These are phyloP conservation scores for Athene cunicularia DNA, from an alignment of 2,113 vertebrate genomes.

Conservation along the genomic window DNA sequence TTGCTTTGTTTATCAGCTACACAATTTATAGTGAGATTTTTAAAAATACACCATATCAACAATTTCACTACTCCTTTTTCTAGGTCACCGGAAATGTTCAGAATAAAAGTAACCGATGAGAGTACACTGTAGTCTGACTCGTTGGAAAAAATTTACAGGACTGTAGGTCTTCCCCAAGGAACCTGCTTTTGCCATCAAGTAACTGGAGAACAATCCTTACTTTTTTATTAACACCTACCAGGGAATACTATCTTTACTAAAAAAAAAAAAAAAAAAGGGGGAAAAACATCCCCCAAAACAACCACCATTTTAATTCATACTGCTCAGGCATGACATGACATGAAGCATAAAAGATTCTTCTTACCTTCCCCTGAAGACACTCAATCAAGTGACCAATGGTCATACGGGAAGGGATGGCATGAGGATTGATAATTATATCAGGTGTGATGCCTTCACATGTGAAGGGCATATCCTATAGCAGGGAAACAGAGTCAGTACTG, in stretches of 20 bases:
- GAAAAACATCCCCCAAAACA: too few species aligned
- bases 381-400: constrained; percentile 99
- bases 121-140: not conserved
- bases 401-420: constrained; percentile 98
- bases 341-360: not conserved
- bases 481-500: not conserved
- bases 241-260: not conserved
- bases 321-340: not conserved
- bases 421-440: constrained; percentile 98
- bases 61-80: not conserved
- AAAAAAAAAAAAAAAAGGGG: too few species aligned
- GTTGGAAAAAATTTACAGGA: not conserved
- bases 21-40: not conserved
- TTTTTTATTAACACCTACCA: not conserved
- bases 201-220: not conserved
- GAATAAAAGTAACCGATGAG: not conserved
- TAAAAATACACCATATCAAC: not conserved
- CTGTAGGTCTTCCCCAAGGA: not conserved
- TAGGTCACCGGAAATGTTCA: not conserved
- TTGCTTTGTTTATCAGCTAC: not conserved
- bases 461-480: constrained; percentile 94
- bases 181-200: not conserved
- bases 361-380: constrained; percentile 98
- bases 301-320: not conserved
- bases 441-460: constrained; percentile 98